Evolutionary conservation across 2,888 invertebrate species (phyloP).

Genomic region (Hedychridium roseum): DNA sequence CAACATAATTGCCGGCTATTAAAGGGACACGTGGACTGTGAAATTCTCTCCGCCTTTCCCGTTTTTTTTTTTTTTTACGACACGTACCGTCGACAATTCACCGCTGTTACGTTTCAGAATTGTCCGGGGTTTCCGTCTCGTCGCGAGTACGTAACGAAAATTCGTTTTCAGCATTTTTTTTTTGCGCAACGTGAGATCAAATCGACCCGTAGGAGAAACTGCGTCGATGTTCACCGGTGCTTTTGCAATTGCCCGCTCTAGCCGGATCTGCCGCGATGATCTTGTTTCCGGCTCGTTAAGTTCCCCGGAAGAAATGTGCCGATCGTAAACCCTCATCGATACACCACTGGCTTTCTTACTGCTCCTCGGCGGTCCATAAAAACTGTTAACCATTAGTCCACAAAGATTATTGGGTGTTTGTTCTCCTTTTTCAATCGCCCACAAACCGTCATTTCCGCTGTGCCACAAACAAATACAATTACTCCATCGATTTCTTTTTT

Average conservation of each 20-base stretch:
- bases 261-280: constrained; percentile 5
- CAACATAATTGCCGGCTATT: constrained; percentile 16
- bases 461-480: too few relatives aligned
- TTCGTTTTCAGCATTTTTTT: too few relatives aligned
- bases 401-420: too few relatives aligned
- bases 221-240: constrained; percentile 7
- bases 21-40: constrained; percentile 7
- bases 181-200: too few relatives aligned
- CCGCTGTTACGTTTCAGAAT: not conserved
- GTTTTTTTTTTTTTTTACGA: not conserved
- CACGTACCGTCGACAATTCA: too few relatives aligned
- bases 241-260: constrained; percentile 7
- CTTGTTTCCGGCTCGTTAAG: constrained; percentile 35
- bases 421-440: too few relatives aligned
- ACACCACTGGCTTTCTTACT: constrained; percentile 11
- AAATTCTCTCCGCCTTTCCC: constrained; percentile 6
- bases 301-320: constrained; percentile 28
- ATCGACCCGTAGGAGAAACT: constrained; percentile 25
- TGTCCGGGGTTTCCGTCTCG: not conserved
- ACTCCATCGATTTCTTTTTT: too few relatives aligned
- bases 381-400: too few relatives aligned
- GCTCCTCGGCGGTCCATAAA: too few relatives aligned
- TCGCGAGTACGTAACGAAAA: too few relatives aligned
- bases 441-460: too few relatives aligned
- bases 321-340: not conserved